Evolutionary conservation across 2,888 invertebrate genomes (phyloP).

Genomic region (Agrochola macilenta): DNA sequence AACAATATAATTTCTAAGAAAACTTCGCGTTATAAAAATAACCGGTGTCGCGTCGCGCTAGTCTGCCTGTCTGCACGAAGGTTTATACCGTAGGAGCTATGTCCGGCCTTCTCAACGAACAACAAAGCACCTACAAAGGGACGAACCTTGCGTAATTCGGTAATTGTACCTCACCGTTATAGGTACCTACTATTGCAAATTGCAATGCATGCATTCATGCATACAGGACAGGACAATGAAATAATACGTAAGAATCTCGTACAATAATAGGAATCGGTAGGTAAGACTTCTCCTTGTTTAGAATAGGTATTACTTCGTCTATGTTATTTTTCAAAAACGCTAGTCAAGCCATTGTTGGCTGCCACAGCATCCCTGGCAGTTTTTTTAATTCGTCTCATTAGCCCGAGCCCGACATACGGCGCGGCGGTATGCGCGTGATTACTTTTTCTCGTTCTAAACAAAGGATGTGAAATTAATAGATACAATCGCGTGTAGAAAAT

Average conservation of each 20-base stretch:
- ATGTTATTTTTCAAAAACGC: constrained; percentile 14
- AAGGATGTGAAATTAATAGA: constrained; percentile 67
- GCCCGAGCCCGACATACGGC: constrained; percentile 2
- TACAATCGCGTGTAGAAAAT: constrained; percentile 61
- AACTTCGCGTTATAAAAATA: too few relatives aligned
- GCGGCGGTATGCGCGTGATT: constrained; percentile 23
- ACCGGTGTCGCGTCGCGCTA: too few relatives aligned
- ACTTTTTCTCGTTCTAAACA: constrained; percentile 57
- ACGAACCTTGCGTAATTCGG: background rate
- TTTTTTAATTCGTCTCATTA: constrained; percentile 24
- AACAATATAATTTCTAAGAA: too few relatives aligned
- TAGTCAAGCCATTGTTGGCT: constrained; percentile 18
- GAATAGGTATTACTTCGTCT: background rate
- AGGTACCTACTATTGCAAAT: constrained; percentile 1
- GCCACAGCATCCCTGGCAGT: constrained; percentile 5
- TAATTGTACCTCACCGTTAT: background rate
- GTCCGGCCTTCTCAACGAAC: background rate
- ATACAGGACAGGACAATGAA: background rate
- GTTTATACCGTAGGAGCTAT: background rate
- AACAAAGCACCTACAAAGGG: background rate
- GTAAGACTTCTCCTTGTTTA: constrained; percentile 10
- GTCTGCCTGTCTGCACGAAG: too few relatives aligned
- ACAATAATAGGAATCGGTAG: background rate
- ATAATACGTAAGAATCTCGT: background rate
- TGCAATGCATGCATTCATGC: background rate